These are phyloP conservation scores for Mycetomoellerius zeteki DNA, from an alignment of 1,140 invertebrate genomes.

Conservation along the genomic window DNA sequence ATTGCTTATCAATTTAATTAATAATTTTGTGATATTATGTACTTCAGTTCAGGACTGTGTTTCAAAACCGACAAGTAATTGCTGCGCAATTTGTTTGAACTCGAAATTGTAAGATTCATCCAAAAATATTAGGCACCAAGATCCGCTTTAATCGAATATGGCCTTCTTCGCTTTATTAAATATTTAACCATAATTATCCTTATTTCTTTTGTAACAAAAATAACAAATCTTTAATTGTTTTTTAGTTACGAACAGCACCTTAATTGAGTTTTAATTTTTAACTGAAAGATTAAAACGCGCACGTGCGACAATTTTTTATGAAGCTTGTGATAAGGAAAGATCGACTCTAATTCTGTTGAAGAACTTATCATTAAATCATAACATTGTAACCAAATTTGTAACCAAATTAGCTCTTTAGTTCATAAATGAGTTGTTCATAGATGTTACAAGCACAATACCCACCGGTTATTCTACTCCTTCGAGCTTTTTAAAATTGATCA, in stretches of 20 bases:
- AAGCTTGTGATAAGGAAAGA: neutral
- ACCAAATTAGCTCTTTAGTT: neutral
- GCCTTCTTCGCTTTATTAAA: too few species aligned
- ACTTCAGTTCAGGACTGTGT: too few species aligned
- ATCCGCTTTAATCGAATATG: too few species aligned
- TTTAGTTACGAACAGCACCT: neutral
- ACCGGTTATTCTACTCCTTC: neutral
- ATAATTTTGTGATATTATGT: too few species aligned
- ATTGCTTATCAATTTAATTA: too few species aligned
- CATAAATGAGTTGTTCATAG: neutral
- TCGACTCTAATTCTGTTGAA: neutral
- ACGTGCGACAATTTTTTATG: neutral
- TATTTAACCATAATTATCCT: neutral
- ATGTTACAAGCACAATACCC: neutral
- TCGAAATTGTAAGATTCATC: too few species aligned
- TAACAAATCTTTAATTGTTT: neutral
- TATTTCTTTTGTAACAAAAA: neutral
- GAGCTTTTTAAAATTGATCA: conserved; percentile 48
- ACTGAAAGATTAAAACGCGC: neutral
- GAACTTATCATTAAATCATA: conserved; percentile 2
- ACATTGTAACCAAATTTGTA: neutral
- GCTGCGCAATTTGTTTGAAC: too few species aligned
- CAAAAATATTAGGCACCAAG: too few species aligned
- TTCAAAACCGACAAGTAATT: too few species aligned
- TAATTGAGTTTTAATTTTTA: neutral